Evolutionary conservation across 2,888 invertebrate genomes (phyloP).

Genomic region (Julus scandinavius): DNA sequence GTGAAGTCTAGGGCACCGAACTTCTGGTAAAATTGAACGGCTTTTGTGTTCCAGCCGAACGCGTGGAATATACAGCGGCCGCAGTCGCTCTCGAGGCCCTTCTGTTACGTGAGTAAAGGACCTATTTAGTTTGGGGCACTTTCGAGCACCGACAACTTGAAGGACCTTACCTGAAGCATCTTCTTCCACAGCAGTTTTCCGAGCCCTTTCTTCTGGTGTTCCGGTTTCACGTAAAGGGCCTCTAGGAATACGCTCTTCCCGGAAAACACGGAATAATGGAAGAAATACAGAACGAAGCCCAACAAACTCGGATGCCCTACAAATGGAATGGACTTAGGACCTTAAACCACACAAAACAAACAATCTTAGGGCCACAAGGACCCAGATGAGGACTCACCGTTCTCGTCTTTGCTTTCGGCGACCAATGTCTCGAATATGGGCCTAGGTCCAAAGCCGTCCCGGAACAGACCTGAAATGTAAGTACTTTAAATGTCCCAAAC

Average conservation of each 20-base stretch:
- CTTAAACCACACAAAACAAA: neutral
- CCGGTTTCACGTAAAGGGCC: constrained; percentile 53
- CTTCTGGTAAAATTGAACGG: constrained; percentile 51
- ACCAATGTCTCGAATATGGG: constrained; percentile 48
- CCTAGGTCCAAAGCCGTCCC: constrained; percentile 49
- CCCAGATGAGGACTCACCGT: neutral
- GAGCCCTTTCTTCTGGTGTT: constrained; percentile 48
- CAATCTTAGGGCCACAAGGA: no score
- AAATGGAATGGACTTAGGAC: neutral
- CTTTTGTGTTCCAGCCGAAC: constrained; percentile 54
- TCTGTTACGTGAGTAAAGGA: neutral
- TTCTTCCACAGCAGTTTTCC: constrained; percentile 50
- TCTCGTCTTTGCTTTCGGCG: constrained; percentile 28
- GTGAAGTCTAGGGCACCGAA: constrained; percentile 53
- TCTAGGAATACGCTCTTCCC: constrained; percentile 50
- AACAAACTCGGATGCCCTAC: constrained; percentile 5
- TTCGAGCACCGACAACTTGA: no score
- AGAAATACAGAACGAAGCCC: constrained; percentile 53
- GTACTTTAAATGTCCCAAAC: neutral
- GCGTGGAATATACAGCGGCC: constrained; percentile 51
- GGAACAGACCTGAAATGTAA: neutral
- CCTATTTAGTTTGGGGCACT: neutral
- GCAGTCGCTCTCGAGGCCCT: constrained; percentile 51
- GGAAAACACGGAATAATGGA: constrained; percentile 47
- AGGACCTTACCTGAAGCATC: neutral